Conservation (phyloP, 2,113 vertebrate genomes). For the Scortum barcoo region DNA sequence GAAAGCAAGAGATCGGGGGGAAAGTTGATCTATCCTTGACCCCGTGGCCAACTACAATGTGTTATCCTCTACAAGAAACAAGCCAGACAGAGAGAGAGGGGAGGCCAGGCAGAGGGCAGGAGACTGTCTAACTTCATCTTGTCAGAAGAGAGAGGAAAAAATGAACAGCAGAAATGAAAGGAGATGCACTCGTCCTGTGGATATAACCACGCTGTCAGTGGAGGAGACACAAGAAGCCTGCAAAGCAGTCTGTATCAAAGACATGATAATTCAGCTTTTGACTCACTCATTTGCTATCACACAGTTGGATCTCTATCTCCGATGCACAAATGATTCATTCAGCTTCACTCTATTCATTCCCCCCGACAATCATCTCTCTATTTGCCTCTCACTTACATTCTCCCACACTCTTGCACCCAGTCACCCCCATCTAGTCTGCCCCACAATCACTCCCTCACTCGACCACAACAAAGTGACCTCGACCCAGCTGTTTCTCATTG, state of each 20-base stretch:
- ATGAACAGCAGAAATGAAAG: constrained; percentile 36
- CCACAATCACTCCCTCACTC: constrained; percentile 1
- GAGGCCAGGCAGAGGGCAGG: constrained; percentile 57
- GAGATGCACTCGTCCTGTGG: constrained; percentile 18
- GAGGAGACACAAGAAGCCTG: constrained; percentile 28
- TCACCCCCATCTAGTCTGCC: constrained; percentile 29
- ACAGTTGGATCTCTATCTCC: constrained; percentile 50
- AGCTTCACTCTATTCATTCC: constrained; percentile 53
- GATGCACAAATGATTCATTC: constrained; percentile 54
- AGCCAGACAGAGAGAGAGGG: constrained; percentile 52
- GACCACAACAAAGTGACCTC: constrained; percentile 60
- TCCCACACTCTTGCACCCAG: constrained; percentile 39
- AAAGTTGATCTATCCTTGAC: constrained; percentile 73
- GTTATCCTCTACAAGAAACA: constrained; percentile 60
- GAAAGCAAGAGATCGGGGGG: constrained; percentile 52
- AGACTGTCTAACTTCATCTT: constrained; percentile 65
- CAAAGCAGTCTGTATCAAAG: constrained; percentile 36
- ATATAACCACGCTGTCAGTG: constrained; percentile 26
- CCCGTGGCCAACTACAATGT: constrained; percentile 49
- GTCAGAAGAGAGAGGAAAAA: constrained; percentile 49
- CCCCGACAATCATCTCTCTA: constrained; percentile 62
- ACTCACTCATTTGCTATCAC: constrained; percentile 38
- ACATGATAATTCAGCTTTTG: constrained; percentile 32
- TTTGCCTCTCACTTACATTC: constrained; percentile 41
- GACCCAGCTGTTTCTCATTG: constrained; percentile 61